phyloP scores from a whole-genome alignment of 1,140 invertebrate species.

The Zaprionus tsacasi region DNA sequence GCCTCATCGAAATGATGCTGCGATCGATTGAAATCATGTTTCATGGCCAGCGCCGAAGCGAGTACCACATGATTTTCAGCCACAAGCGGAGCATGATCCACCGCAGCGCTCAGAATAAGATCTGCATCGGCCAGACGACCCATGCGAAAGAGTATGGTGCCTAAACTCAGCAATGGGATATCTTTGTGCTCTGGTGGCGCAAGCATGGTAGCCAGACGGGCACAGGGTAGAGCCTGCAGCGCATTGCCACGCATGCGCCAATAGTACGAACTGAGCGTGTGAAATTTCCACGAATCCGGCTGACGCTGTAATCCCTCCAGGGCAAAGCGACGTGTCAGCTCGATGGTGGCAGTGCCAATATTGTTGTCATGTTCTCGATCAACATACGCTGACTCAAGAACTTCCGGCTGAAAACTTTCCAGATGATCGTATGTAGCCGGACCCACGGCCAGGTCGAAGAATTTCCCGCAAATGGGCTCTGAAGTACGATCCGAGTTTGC shows the following conservation, averaged over 20 bases:
- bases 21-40: slow-evolving; percentile 87
- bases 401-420: slow-evolving; percentile 88
- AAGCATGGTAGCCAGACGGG: slow-evolving; percentile 90
- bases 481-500: slow-evolving; percentile 16
- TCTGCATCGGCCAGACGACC: slow-evolving; percentile 91
- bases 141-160: slow-evolving; percentile 92
- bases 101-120: slow-evolving; percentile 90
- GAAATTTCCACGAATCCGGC: slow-evolving; percentile 92
- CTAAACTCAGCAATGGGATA: slow-evolving; percentile 91
- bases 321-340: slow-evolving; percentile 70
- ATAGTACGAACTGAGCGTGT: slow-evolving; percentile 93
- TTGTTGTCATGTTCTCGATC: slow-evolving; percentile 87
- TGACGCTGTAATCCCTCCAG: slow-evolving; percentile 88
- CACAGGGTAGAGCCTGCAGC: slow-evolving; percentile 92
- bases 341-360: slow-evolving; percentile 88
- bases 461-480: slow-evolving; percentile 88
- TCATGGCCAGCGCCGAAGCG: slow-evolving; percentile 90
- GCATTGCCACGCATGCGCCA: slow-evolving; percentile 93
- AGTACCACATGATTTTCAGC: slow-evolving; percentile 91
- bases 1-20: slow-evolving; percentile 89
- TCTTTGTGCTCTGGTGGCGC: slow-evolving; percentile 91
- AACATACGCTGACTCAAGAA: slow-evolving; percentile 87
- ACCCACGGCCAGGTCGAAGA: slow-evolving; percentile 77
- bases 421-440: slow-evolving; percentile 91
- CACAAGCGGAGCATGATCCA: slow-evolving; percentile 90